phyloP scores from a whole-genome alignment of 2,888 invertebrate species.

The Erebia aethiops region DNA sequence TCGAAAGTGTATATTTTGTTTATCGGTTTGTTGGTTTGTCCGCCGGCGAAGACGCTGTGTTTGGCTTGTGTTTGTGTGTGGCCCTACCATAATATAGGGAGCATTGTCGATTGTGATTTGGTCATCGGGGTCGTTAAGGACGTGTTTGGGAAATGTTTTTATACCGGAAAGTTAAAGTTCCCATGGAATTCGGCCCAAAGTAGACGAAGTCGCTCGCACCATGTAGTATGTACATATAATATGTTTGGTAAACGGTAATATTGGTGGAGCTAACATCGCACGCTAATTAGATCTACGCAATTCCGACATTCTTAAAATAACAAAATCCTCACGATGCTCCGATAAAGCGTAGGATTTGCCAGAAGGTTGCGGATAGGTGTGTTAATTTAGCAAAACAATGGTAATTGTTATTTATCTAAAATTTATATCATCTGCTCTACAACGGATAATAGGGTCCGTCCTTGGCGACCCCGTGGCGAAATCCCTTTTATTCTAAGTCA shows the following conservation, averaged over 20 bases:
- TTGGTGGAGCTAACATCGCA: conserved; percentile 12
- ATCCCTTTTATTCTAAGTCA: background rate
- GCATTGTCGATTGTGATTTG: too few relatives aligned
- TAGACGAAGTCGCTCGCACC: too few relatives aligned
- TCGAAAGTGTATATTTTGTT: too few relatives aligned
- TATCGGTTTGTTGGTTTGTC: too few relatives aligned
- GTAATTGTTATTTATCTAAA: conserved; percentile 45
- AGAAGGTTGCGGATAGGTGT: conserved; percentile 62
- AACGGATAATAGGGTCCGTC: background rate
- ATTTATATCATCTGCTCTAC: conserved; percentile 16
- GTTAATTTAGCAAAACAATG: conserved; percentile 67
- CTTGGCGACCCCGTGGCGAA: background rate
- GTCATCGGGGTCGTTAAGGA: too few relatives aligned
- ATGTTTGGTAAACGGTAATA: background rate
- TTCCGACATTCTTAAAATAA: conserved; percentile 50
- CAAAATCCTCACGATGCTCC: conserved; percentile 64
- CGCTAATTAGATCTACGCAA: conserved; percentile 42
- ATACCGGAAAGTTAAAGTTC: too few relatives aligned
- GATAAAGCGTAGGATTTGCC: conserved; percentile 56
- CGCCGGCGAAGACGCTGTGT: too few relatives aligned
- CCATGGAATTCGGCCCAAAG: too few relatives aligned
- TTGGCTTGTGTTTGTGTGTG: too few relatives aligned
- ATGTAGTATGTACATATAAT: too few relatives aligned
- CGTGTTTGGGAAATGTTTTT: too few relatives aligned
- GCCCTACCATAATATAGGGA: too few relatives aligned